phyloP scores from a whole-genome alignment of 2,888 invertebrate species.

The Laothoe populi region DNA sequence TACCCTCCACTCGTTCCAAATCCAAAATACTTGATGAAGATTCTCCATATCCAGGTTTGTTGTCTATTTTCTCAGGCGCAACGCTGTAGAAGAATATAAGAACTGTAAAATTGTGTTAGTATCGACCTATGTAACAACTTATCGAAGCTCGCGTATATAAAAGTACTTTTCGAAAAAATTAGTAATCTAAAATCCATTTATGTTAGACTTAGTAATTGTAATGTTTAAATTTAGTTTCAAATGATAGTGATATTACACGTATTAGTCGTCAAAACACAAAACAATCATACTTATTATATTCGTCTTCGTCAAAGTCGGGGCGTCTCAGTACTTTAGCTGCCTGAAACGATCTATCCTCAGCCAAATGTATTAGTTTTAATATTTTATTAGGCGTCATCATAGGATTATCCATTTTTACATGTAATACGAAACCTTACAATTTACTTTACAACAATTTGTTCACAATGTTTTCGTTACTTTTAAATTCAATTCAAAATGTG shows the following conservation, averaged over 20 bases:
- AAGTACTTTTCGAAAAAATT: too few species aligned
- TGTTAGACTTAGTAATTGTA: too few species aligned
- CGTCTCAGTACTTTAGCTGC: constrained; percentile 25
- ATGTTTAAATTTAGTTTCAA: too few species aligned
- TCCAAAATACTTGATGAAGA: constrained; percentile 76
- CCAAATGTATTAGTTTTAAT: constrained; percentile 67
- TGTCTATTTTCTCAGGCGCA: constrained; percentile 39
- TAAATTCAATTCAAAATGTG: too few species aligned
- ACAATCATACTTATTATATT: neutral
- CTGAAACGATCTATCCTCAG: constrained; percentile 66
- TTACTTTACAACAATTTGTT: neutral
- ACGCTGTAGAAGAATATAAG: too few species aligned
- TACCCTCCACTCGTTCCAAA: constrained; percentile 72
- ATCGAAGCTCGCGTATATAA: too few species aligned
- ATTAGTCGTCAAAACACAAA: neutral
- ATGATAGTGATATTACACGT: neutral
- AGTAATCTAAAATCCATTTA: too few species aligned
- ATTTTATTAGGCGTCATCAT: constrained; percentile 77
- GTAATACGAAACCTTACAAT: neutral
- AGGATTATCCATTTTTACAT: constrained; percentile 65
- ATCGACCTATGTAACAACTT: too few species aligned
- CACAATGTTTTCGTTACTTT: constrained; percentile 27
- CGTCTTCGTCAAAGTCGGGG: constrained; percentile 50
- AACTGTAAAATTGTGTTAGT: too few species aligned
- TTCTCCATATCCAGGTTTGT: constrained; percentile 52